phyloP scores from a whole-genome alignment of 2,888 invertebrate species.

The Tinea pellionella region DNA sequence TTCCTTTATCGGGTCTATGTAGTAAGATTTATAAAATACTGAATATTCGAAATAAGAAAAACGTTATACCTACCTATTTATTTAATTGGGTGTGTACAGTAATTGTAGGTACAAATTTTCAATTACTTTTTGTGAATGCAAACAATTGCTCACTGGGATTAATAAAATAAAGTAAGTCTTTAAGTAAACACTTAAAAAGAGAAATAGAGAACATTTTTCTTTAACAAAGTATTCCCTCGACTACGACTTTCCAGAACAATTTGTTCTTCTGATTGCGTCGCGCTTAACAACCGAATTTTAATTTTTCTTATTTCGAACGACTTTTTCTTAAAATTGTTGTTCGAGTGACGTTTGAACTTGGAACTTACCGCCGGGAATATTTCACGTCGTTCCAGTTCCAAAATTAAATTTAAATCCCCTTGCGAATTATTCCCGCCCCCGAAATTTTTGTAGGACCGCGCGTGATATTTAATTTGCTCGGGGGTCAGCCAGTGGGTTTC shows the following conservation, averaged over 20 bases:
- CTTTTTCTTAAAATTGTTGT: slow-evolving; percentile 9
- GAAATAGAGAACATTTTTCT: slow-evolving; percentile 7
- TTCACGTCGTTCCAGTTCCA: slow-evolving; percentile 58
- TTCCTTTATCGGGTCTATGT: too few species aligned
- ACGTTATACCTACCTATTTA: neutral
- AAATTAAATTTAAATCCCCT: slow-evolving; percentile 69
- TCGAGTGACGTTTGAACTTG: slow-evolving; percentile 39
- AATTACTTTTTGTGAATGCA: neutral
- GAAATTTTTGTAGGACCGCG: slow-evolving; percentile 47
- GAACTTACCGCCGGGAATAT: slow-evolving; percentile 37
- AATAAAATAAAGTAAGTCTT: slow-evolving; percentile 7
- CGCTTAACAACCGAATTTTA: slow-evolving; percentile 28
- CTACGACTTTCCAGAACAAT: slow-evolving; percentile 4
- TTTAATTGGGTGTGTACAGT: neutral
- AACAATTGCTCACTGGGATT: neutral
- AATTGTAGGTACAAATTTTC: neutral
- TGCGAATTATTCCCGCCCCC: slow-evolving; percentile 49
- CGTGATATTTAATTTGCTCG: slow-evolving; percentile 43
- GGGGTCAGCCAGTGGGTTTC: slow-evolving; percentile 28
- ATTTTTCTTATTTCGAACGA: slow-evolving; percentile 28
- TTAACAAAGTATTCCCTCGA: slow-evolving; percentile 9
- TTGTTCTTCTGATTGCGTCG: slow-evolving; percentile 15
- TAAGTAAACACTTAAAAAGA: slow-evolving; percentile 5
- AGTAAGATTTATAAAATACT: too few species aligned
- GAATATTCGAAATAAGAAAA: too few species aligned